These are phyloP conservation scores for Pollenia angustigena DNA, from an alignment of 2,888 invertebrate species.

Conservation along the genomic window DNA sequence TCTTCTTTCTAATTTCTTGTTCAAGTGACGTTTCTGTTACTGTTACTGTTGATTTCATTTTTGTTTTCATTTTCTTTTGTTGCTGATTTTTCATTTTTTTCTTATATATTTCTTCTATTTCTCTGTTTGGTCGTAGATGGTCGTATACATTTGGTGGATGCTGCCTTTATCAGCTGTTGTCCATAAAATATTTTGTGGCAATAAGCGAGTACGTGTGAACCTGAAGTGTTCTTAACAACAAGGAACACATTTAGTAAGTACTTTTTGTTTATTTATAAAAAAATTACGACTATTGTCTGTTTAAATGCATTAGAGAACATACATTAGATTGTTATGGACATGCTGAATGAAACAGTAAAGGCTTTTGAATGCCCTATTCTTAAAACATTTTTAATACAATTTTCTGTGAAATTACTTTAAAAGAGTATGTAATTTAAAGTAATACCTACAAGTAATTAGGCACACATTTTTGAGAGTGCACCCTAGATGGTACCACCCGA, in stretches of 20 bases:
- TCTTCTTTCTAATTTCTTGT: slow-evolving; percentile 2
- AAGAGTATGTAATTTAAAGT: no score
- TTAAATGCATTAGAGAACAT: not conserved
- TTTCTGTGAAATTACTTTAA: no score
- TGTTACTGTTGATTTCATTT: slow-evolving; percentile 37
- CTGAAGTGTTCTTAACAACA: slow-evolving; percentile 29
- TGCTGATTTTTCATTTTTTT: slow-evolving; percentile 24
- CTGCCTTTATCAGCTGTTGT: slow-evolving; percentile 48
- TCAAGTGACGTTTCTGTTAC: slow-evolving; percentile 58
- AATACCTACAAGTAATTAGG: no score
- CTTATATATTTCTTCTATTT: slow-evolving; percentile 7
- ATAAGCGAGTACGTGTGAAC: slow-evolving; percentile 16
- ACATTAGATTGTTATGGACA: not conserved
- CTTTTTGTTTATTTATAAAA: slow-evolving; percentile 49
- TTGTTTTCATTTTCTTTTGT: slow-evolving; percentile 13
- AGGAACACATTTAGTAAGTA: slow-evolving; percentile 22
- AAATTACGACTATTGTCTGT: slow-evolving; percentile 40
- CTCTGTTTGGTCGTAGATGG: not conserved
- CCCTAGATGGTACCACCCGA: no score
- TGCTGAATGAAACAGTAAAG: not conserved
- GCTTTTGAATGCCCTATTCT: not conserved
- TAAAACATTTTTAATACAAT: not conserved
- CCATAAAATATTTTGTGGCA: not conserved
- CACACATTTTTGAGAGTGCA: no score
- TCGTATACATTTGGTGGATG: slow-evolving; percentile 6